Base-by-base conservation (phyloP, 1,140 invertebrate genomes). In the Papilio helenus region DNA sequence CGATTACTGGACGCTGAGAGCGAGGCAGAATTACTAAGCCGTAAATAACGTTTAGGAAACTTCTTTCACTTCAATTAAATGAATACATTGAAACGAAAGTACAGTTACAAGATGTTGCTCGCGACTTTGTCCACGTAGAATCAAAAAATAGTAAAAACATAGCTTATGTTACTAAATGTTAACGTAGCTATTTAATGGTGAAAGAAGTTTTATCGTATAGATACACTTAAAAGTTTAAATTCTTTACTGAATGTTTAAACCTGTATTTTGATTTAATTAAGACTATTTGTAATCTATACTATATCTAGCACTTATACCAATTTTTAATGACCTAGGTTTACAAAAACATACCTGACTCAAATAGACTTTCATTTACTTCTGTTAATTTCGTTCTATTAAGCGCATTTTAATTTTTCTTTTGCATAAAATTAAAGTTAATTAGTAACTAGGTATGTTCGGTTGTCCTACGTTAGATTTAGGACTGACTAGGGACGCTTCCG, bases 21-120 rank as follows among this genome's bases (percentile, higher is more conserved):
- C 26, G 61, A 12, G 61, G 61, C 14, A 29, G 51, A 68, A 68
- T 29, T 68, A 29, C 61, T 68, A 68, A 68, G 14, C 61, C 29
- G 61, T 68, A 68, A 68, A 34, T 68, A 68, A 68, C 61, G 26
- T 29, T 68, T 29, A 68, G 61, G 61, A 68, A 68, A 68, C 61
- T 68, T 58, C 55, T 58, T 29, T 68, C 23, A 29, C 61, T 68
- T 34, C 61, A 68, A 68, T 68, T 68, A 68, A 68, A 68, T 29
- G 26, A 68, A 68, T 68, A 68, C 34, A 68, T 29, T 68, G 14
- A 12, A 68, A 68, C 3, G 12, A 34, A 68, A 14, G 14, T 29
- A 29, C 26, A 68, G 7, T 39, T 29, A 29, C 29, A 2, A 29
- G 29, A 1, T 29, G 29, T 29, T 29, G 29, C 29, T 29, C 29